Evolutionary conservation across 2,113 vertebrate genomes (phyloP), one percentile per base, ranked within the genome.

Genomic region (Zapus hudsonius): DNA sequence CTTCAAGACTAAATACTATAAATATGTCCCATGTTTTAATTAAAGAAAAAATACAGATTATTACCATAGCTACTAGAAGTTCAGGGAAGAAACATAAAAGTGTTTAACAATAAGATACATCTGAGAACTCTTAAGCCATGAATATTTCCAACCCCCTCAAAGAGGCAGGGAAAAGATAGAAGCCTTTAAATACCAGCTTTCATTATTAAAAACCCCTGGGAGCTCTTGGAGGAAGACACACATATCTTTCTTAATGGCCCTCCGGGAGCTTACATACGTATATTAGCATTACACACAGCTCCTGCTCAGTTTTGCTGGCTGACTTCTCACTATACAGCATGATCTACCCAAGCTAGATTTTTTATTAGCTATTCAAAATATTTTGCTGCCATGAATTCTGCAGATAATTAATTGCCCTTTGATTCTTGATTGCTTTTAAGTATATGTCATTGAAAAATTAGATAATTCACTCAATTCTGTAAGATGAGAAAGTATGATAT

Each of bases 371-470:
- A 91, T 93, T 95, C 73, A 95, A 93, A 96, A 96, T 73, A 88
- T 59, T 92, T 91, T 89, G 63, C 96, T 96, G 90, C 91, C 79
- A 96, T 70, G 94, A 80, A 97, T 96, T 96, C 89, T 94, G 70
- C 87, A 97, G 75, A 76, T 95, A 97, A 98, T 97, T 97, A 95
- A 72, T 96, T 52, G 12, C 52, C 7, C 94, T 97, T 84, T 93
- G 61, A 80, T 84, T 52, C 91, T 81, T 97, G 97, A 98, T 90
- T 96, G 94, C 96, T 97, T 97, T 98, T 96, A 95, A 98, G 95
- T 89, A 90, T 83, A 95, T 97, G 96, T 95, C 94, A 95, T 97
- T 94, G 95, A 91, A 97, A 98, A 98, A 97, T 95, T 96, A 97
- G 94, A 98, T 96, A 97, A 97, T 72, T 85, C 96, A 90, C 89